Evolutionary conservation across 2,113 vertebrate genomes (phyloP).

Genomic region (Herpetotheres cachinnans): DNA sequence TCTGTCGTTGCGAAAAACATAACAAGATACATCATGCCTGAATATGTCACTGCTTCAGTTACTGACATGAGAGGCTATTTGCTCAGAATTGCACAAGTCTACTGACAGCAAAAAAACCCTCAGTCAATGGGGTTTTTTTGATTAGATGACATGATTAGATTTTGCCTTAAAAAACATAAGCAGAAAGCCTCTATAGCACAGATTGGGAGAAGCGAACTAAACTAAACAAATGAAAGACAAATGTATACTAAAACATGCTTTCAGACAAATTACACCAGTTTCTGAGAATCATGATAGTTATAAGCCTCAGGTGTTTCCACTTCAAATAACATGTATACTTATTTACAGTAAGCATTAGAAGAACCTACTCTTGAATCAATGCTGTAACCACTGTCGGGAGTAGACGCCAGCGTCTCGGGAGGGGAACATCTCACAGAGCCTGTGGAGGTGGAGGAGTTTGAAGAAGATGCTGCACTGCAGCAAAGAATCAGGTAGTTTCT

Average conservation of each 20-base stretch:
- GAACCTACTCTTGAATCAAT: slow-evolving; percentile 92
- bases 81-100: background rate
- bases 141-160: background rate
- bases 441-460: slow-evolving; percentile 74
- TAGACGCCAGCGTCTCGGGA: slow-evolving; percentile 98
- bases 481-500: slow-evolving; percentile 98
- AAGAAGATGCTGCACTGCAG: slow-evolving; percentile 90
- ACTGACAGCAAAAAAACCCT: background rate
- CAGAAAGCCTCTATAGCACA: background rate
- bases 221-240: background rate
- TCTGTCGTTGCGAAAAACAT: background rate
- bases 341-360: background rate
- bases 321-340: background rate
- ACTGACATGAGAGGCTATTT: background rate
- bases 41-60: background rate
- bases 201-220: fast-evolving
- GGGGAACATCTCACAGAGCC: slow-evolving; percentile 96
- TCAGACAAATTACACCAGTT: background rate
- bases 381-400: slow-evolving; percentile 95
- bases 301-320: background rate
- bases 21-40: background rate
- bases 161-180: background rate
- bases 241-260: background rate
- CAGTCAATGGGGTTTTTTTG: too few relatives aligned
- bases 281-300: background rate